phyloP scores from a whole-genome alignment of 2,888 invertebrate genomes.

The Agrochola litura region DNA sequence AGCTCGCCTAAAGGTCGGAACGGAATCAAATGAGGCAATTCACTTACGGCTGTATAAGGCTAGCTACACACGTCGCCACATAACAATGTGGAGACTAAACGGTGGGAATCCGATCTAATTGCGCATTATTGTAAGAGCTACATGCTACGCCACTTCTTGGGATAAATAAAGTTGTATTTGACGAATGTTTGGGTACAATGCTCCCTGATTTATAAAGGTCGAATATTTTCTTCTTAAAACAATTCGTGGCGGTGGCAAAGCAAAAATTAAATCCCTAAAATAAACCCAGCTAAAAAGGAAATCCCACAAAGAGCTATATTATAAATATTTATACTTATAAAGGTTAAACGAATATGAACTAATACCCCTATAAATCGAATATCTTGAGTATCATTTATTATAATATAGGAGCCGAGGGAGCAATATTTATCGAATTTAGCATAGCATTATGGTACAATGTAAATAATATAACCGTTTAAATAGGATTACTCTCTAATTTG shows the following conservation, averaged over 20 bases:
- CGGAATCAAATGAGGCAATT: slow-evolving; percentile 53
- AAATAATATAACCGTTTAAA: neutral
- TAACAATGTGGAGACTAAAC: slow-evolving; percentile 23
- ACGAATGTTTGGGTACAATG: slow-evolving; percentile 17
- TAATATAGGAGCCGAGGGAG: neutral
- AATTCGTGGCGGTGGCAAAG: neutral
- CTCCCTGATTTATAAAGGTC: neutral
- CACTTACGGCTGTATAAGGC: slow-evolving; percentile 51
- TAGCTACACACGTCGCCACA: slow-evolving; percentile 7
- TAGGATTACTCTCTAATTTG: neutral
- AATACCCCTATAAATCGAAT: too few relatives aligned
- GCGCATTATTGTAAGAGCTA: slow-evolving; percentile 62
- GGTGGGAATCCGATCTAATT: slow-evolving; percentile 49
- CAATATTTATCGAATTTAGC: slow-evolving; percentile 5
- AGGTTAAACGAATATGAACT: too few relatives aligned
- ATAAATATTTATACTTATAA: too few relatives aligned
- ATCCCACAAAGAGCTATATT: too few relatives aligned
- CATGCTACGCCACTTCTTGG: slow-evolving; percentile 59
- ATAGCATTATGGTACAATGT: neutral
- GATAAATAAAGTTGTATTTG: slow-evolving; percentile 43
- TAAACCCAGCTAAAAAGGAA: too few relatives aligned
- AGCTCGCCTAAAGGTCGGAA: slow-evolving; percentile 44
- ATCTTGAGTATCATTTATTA: too few relatives aligned
- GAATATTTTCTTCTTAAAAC: neutral
- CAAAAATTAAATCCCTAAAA: too few relatives aligned